These are phyloP conservation scores for Caenorhabditis sp. DNA, from an alignment of 2,888 invertebrate genomes.

Conservation along the genomic window DNA sequence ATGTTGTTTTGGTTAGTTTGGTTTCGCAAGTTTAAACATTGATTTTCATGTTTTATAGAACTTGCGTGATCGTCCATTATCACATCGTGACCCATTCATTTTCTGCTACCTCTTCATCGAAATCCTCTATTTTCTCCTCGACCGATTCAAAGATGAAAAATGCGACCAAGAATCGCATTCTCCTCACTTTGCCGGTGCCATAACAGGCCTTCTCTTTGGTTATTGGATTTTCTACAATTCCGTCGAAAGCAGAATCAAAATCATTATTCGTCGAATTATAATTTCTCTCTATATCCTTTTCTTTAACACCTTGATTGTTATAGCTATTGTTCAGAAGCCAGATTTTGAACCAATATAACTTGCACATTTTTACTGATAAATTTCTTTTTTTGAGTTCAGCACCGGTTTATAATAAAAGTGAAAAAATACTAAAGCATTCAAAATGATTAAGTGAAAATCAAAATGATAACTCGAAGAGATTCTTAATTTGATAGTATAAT, in stretches of 20 bases:
- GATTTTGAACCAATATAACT: constrained; percentile 23
- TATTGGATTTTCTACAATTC: constrained; percentile 55
- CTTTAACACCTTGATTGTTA: constrained; percentile 22
- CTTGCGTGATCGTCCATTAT: constrained; percentile 84
- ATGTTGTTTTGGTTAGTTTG: too few relatives aligned
- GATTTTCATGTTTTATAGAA: too few relatives aligned
- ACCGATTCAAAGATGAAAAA: constrained; percentile 81
- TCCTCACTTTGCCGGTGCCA: constrained; percentile 89
- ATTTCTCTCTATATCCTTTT: constrained; percentile 25
- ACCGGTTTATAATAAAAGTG: background rate
- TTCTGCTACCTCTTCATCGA: too few relatives aligned
- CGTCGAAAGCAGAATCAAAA: constrained; percentile 40
- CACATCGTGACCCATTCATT: constrained; percentile 84
- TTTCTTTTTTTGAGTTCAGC: too few relatives aligned
- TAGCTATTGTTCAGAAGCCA: constrained; percentile 39
- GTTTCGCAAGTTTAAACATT: too few relatives aligned
- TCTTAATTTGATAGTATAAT: constrained; percentile 39
- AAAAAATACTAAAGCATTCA: too few relatives aligned
- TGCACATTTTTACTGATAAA: too few relatives aligned
- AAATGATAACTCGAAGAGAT: constrained; percentile 40
- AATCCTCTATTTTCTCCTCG: too few relatives aligned
- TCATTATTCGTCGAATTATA: constrained; percentile 38
- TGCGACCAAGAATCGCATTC: constrained; percentile 90
- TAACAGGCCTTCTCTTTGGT: constrained; percentile 82
- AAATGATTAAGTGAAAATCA: constrained; percentile 11